phyloP scores from a whole-genome alignment of 2,888 invertebrate genomes.

The Orthonevra nobilis region DNA sequence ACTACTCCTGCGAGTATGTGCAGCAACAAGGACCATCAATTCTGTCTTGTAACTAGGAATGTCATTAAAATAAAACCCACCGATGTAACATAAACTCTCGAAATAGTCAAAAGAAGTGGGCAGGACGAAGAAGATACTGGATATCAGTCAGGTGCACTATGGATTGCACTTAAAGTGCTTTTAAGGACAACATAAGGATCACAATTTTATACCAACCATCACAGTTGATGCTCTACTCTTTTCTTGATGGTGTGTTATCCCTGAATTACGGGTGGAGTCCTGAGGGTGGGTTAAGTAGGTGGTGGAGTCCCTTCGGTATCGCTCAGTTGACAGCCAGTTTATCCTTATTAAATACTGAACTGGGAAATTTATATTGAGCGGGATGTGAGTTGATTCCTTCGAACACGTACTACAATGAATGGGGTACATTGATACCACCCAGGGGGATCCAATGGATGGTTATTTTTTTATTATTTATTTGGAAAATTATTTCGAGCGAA shows the following conservation, averaged over 20 bases:
- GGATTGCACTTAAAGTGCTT: constrained; percentile 6
- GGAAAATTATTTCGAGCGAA: constrained; percentile 34
- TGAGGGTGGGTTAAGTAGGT: too few species aligned
- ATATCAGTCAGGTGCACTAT: constrained; percentile 30
- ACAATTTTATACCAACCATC: constrained; percentile 1
- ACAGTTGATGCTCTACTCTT: constrained; percentile 7
- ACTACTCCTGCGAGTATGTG: neutral
- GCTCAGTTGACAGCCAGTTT: constrained; percentile 23
- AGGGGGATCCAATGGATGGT: neutral
- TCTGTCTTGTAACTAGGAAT: constrained; percentile 3
- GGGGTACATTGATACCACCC: neutral
- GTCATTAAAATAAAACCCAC: constrained; percentile 15
- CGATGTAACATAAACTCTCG: constrained; percentile 1
- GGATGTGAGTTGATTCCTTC: constrained; percentile 2
- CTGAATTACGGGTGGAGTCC: neutral
- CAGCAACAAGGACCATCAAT: neutral
- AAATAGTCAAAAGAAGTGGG: neutral
- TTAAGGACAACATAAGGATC: constrained; percentile 20
- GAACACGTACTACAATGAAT: neutral
- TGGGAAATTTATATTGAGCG: neutral
- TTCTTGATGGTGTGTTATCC: too few species aligned
- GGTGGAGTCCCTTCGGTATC: neutral
- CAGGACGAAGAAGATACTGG: constrained; percentile 18
- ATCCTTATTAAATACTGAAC: constrained; percentile 13
- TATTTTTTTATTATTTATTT: constrained; percentile 13